Percentiles rank a stretch among this genome's conserved stretches.
Evolutionary conservation across 2,888 invertebrate genomes (phyloP).

Genomic region (Eudemis profundana): DNA sequence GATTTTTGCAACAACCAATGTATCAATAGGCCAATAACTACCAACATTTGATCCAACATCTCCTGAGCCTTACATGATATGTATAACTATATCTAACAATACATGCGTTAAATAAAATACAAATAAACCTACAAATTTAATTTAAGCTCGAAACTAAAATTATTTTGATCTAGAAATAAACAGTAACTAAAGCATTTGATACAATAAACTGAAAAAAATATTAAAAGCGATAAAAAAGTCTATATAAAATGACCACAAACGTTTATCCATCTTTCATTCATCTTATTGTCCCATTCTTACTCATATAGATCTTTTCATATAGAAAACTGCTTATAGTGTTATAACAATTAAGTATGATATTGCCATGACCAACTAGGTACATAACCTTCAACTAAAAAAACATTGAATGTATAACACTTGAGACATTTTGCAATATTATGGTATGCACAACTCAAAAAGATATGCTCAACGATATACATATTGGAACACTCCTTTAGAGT

Average conservation of each 20-base stretch:
- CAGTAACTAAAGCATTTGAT: constrained; percentile 39
- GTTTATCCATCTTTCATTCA: background rate
- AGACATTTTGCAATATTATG: too few species aligned
- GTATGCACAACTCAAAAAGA: too few species aligned
- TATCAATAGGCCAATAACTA: constrained; percentile 2
- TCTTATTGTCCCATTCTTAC: background rate
- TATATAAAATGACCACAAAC: background rate
- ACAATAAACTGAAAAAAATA: constrained; percentile 25
- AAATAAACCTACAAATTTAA: constrained; percentile 41
- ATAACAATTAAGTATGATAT: too few species aligned
- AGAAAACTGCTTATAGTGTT: background rate
- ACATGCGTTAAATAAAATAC: constrained; percentile 38
- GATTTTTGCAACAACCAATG: constrained; percentile 11
- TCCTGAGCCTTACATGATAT: constrained; percentile 22
- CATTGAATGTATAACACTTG: background rate
- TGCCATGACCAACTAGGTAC: too few species aligned
- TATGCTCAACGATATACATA: too few species aligned
- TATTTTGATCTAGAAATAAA: constrained; percentile 42
- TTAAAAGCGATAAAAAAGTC: constrained; percentile 24
- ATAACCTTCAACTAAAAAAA: too few species aligned
- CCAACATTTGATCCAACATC: constrained; percentile 15
- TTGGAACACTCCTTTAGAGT: too few species aligned
- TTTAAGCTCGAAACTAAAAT: constrained; percentile 43
- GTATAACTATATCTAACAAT: constrained; percentile 40
- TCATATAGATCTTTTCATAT: background rate